Percentiles rank a stretch among this genome's conserved stretches.
These are phyloP conservation scores for Epinotia demarniana DNA, from an alignment of 2,888 invertebrate genomes.

Conservation along the genomic window DNA sequence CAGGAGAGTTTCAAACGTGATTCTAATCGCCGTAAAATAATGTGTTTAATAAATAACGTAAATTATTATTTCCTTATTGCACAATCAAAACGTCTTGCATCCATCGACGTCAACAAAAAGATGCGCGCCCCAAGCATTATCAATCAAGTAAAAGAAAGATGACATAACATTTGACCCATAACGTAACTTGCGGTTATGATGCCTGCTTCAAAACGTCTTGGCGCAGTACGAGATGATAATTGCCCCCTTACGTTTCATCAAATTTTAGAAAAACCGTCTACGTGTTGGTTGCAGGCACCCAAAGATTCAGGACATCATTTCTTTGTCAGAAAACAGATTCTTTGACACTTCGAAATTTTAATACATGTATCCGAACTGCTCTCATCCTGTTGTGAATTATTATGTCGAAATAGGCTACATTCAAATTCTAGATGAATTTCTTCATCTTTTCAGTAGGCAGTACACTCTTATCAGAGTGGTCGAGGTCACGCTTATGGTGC, in stretches of 20 bases:
- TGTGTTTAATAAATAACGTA: not conserved
- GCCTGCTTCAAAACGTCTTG: slow-evolving; percentile 8
- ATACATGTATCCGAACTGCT: too few relatives aligned
- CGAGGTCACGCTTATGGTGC: too few relatives aligned
- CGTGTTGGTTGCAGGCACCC: not conserved
- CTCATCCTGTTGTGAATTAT: too few relatives aligned
- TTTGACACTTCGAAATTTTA: too few relatives aligned
- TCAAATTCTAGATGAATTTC: too few relatives aligned
- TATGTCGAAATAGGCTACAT: too few relatives aligned
- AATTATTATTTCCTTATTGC: slow-evolving; percentile 7
- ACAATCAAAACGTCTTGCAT: slow-evolving; percentile 4
- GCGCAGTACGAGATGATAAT: not conserved
- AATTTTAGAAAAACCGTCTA: not conserved
- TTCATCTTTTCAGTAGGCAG: too few relatives aligned
- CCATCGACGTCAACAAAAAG: slow-evolving; percentile 27
- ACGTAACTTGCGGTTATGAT: slow-evolving; percentile 29
- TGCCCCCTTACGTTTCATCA: slow-evolving; percentile 4
- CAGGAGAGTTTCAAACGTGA: too few relatives aligned
- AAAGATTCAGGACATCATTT: too few relatives aligned
- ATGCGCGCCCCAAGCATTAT: slow-evolving; percentile 26
- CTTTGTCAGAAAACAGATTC: too few relatives aligned
- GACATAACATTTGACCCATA: slow-evolving; percentile 35
- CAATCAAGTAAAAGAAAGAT: slow-evolving; percentile 40
- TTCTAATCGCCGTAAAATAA: not conserved
- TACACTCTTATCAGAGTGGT: too few relatives aligned